Base-by-base conservation (phyloP, 2,888 invertebrate genomes). In the Drosophila engyochracea region DNA sequence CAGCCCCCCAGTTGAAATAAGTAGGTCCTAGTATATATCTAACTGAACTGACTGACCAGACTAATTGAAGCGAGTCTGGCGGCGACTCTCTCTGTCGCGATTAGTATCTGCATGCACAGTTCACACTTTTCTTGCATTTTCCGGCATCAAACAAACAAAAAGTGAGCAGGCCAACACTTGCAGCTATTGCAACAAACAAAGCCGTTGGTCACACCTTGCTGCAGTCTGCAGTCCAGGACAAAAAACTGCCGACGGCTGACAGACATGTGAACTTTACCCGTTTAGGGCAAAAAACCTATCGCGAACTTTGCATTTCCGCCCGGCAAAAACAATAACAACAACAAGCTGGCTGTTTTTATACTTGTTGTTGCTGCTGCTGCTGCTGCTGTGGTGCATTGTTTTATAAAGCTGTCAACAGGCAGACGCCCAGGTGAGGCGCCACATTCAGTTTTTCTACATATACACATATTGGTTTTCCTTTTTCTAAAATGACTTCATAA, bases 61-160 rank as follows among this genome's bases (percentile, higher is more conserved):
- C 87, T 87, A 89, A 87, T 87, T 87, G 87, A 88, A 88, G 78
- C 85, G 89, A 83, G 82, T 85, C 87, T 81, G 75, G 14, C 47
- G 22, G 47, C 47, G 25, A 63, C 57, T 75, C 63, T 59, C 52
- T 31, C 62, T 55, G n/a, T 16, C 28, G 57, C 79, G 89, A 85
- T 85, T 74, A 73, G 74, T 85, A 85, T 85, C 85, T 84, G 85
- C 72, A 92, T 92, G 91, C 92, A 89, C 91, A 92, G 85, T 92
- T 92, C 92, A 88, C 92, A 91, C 92, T 90, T 86, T 82, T 77
- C 67, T 69, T 79, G 78, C 90, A 84, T 89, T 85, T 85, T 83
- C 86, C 85, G 75, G 76, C 79, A 70, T 28, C 44, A 16, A 19
- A 10, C 35, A 54, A n/a, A 53, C 54, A 76, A 72, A 79, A 69